These are phyloP conservation scores for Ceyx melanurus DNA, from an alignment of 2,113 vertebrate genomes.

Conservation along the genomic window DNA sequence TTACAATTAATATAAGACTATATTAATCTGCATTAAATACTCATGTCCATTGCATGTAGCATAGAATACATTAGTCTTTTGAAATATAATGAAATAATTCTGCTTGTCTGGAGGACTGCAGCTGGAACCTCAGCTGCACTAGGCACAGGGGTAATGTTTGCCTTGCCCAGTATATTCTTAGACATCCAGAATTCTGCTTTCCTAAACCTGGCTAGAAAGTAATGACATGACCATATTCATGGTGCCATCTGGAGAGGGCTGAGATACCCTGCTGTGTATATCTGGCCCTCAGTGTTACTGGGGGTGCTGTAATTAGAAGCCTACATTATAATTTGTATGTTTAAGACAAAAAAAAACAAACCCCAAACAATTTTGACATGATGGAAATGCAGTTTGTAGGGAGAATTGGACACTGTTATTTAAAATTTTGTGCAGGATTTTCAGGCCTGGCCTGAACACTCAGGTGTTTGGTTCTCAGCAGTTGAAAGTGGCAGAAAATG, in stretches of 20 bases:
- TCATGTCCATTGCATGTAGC: not conserved
- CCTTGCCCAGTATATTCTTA: not conserved
- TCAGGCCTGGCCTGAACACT: not conserved
- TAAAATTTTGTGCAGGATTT: not conserved
- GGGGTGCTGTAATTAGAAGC: not conserved
- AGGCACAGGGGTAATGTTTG: not conserved
- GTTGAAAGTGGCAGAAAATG: not conserved
- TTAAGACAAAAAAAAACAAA: not conserved
- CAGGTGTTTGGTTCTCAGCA: not conserved
- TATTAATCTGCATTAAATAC: not conserved
- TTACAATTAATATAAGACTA: not conserved
- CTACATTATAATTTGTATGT: not conserved
- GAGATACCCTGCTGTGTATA: not conserved
- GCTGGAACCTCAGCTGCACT: not conserved
- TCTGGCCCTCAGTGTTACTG: not conserved
- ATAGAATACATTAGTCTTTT: not conserved
- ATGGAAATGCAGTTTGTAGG: not conserved
- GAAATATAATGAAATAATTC: not conserved
- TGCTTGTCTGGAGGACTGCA: not conserved
- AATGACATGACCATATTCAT: not conserved
- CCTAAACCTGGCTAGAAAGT: not conserved
- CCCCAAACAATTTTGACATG: too few relatives aligned
- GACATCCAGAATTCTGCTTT: not conserved
- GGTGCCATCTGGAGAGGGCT: not conserved
- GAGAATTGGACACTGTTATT: not conserved